These are phyloP conservation scores for Drosophila merina DNA, from an alignment of 2,888 invertebrate species.

Conservation along the genomic window DNA sequence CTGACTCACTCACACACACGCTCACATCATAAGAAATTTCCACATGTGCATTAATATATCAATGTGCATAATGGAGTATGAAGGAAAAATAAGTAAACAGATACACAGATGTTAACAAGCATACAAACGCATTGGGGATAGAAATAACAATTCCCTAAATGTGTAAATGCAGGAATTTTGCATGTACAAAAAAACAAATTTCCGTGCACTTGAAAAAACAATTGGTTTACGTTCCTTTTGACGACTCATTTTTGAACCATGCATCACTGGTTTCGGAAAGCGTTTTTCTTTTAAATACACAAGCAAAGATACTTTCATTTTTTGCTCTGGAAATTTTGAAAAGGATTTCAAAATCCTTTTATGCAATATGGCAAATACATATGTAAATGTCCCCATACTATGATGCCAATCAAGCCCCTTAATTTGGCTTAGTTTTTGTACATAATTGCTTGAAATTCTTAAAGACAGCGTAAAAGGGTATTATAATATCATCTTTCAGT, in stretches of 20 bases:
- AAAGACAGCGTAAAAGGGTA: too few relatives aligned
- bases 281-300: neutral
- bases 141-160: constrained; percentile 53
- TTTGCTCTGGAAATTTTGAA: neutral
- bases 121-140: constrained; percentile 15
- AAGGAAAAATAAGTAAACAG: constrained; percentile 10
- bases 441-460: too few relatives aligned
- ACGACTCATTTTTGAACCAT: neutral
- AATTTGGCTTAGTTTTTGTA: neutral
- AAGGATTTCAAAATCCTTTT: neutral
- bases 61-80: constrained; percentile 9
- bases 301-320: neutral
- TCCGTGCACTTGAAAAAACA: neutral
- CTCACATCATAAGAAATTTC: neutral
- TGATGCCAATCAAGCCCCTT: neutral
- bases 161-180: constrained; percentile 40
- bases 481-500: too few relatives aligned
- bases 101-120: constrained; percentile 5
- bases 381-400: too few relatives aligned
- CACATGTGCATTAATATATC: constrained; percentile 4
- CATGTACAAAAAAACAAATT: neutral
- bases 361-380: too few relatives aligned
- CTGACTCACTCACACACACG: neutral
- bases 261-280: neutral
- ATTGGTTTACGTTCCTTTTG: neutral